Conservation (phyloP, 2,888 invertebrate species). For the Dynastes maya region DNA sequence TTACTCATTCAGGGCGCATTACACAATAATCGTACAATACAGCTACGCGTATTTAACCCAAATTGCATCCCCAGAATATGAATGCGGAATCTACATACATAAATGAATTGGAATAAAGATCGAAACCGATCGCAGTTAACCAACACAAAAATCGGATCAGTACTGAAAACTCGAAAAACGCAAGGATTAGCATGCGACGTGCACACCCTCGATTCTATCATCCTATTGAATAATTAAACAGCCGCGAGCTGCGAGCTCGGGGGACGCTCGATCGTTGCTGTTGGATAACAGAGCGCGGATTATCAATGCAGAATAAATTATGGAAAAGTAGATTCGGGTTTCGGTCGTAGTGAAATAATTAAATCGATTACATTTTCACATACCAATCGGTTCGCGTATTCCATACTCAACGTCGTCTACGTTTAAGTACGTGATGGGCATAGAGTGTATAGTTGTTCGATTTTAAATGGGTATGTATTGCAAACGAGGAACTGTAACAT, state of each 20-base stretch:
- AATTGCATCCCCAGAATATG: too few species aligned
- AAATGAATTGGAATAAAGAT: slow-evolving; percentile 1
- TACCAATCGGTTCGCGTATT: slow-evolving; percentile 10
- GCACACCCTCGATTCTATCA: background rate
- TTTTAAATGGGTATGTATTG: slow-evolving; percentile 17
- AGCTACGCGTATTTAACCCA: too few species aligned
- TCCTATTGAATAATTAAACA: slow-evolving; percentile 17
- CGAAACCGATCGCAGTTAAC: background rate
- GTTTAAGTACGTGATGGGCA: background rate
- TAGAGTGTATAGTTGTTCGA: background rate
- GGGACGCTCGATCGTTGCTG: background rate
- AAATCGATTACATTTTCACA: slow-evolving; percentile 29
- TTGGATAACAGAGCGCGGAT: slow-evolving; percentile 19
- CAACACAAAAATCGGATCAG: background rate
- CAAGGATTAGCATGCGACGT: slow-evolving; percentile 8
- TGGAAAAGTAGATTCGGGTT: slow-evolving; percentile 41
- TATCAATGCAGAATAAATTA: slow-evolving; percentile 30
- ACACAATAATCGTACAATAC: too few species aligned
- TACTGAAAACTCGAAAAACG: background rate
- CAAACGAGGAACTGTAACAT: slow-evolving; percentile 19
- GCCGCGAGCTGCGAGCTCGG: background rate
- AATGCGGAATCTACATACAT: too few species aligned
- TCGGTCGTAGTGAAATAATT: slow-evolving; percentile 18
- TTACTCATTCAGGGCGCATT: too few species aligned
- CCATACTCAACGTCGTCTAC: background rate